Percentiles rank a stretch among this genome's conserved stretches.
These are phyloP conservation scores for Thalassarche chlororhynchos DNA, from an alignment of 2,113 vertebrate genomes.

Conservation along the genomic window DNA sequence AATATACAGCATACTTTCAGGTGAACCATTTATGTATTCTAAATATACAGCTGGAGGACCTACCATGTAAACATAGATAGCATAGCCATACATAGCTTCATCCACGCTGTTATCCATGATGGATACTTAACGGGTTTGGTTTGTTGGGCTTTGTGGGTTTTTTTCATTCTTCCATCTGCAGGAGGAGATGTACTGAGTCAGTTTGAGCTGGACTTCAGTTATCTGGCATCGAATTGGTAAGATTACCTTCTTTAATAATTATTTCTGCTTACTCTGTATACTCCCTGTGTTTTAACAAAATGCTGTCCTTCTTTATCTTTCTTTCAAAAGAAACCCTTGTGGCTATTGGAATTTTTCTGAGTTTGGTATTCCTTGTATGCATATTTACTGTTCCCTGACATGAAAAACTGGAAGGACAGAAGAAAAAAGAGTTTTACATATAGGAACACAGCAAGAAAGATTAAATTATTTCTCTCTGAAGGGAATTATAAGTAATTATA, in stretches of 20 bases:
- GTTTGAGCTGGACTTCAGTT: constrained; percentile 79
- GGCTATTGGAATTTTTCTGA: neutral
- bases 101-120: neutral
- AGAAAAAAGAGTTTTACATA: neutral
- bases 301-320: neutral
- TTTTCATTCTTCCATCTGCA: constrained; percentile 21
- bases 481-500: neutral
- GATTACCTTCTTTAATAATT: neutral
- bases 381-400: neutral
- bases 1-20: neutral
- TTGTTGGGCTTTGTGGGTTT: neutral
- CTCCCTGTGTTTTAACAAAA: neutral
- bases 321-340: neutral
- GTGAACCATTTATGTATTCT: neutral
- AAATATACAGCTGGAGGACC: neutral
- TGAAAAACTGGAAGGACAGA: neutral
- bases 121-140: neutral
- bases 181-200: constrained; percentile 83
- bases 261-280: neutral
- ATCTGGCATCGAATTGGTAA: constrained; percentile 75
- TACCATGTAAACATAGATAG: neutral
- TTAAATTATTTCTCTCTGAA: neutral
- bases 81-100: neutral
- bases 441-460: neutral
- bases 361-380: neutral